A percentile compares a stretch with the other conserved stretches of the same genome.
phyloP scores from a whole-genome alignment of 2,888 invertebrate species.

The Hypena proboscidalis region DNA sequence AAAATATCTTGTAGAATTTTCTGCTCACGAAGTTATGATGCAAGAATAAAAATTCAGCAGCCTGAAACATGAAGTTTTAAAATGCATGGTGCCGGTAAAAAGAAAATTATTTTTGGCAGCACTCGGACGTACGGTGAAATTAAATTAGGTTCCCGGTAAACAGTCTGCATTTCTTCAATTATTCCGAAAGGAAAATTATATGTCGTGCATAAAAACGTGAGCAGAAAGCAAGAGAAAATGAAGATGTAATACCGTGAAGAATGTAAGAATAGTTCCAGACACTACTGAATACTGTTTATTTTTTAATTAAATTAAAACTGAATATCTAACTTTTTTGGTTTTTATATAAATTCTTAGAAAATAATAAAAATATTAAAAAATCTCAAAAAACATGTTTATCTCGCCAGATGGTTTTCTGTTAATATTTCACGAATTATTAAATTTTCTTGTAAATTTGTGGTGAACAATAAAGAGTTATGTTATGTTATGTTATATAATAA shows the following conservation, averaged over 20 bases:
- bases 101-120: constrained; percentile 7
- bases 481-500: too few relatives aligned
- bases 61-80: constrained; percentile 14
- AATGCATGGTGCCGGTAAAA: constrained; percentile 8
- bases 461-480: too few relatives aligned
- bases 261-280: too few relatives aligned
- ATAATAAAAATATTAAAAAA: too few relatives aligned
- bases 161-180: background rate
- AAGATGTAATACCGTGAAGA: background rate
- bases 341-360: too few relatives aligned
- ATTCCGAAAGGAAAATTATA: background rate
- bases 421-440: too few relatives aligned
- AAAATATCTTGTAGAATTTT: constrained; percentile 32
- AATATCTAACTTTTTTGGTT: too few relatives aligned
- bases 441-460: too few relatives aligned
- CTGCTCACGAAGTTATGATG: constrained; percentile 6
- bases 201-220: background rate
- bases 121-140: constrained; percentile 6
- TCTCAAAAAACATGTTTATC: too few relatives aligned
- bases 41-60: constrained; percentile 7
- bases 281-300: too few relatives aligned
- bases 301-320: too few relatives aligned
- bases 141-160: constrained; percentile 7
- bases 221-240: background rate
- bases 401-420: too few relatives aligned